Evolutionary conservation across 2,113 vertebrate species (phyloP).

Genomic region (Anarrhichthys ocellatus): DNA sequence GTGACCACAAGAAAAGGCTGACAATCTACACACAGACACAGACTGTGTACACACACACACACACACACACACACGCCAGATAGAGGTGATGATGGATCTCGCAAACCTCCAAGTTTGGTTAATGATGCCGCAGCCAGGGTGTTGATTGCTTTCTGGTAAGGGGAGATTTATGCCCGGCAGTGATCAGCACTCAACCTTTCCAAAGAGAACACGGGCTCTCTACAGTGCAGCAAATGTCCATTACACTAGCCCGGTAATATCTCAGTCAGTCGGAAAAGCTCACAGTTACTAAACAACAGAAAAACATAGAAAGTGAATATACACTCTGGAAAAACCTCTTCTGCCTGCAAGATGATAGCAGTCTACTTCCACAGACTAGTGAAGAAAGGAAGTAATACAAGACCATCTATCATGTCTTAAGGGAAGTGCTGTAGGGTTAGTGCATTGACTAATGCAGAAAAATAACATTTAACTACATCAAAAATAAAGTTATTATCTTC

Average conservation of each 20-base stretch:
- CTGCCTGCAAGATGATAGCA: background rate
- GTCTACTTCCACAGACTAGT: background rate
- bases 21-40: conserved; percentile 9
- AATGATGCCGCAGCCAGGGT: conserved; percentile 47
- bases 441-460: background rate
- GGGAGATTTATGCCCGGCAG: conserved; percentile 35
- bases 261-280: conserved; percentile 2
- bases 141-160: conserved; percentile 49
- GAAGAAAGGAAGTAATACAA: background rate
- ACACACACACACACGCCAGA: conserved; percentile 5
- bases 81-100: conserved; percentile 50
- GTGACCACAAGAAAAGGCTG: conserved; percentile 34
- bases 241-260: conserved; percentile 4
- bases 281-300: background rate
- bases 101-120: conserved; percentile 28
- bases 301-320: background rate
- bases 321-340: background rate
- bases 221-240: conserved; percentile 4
- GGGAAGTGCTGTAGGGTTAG: background rate
- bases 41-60: background rate
- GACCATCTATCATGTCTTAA: background rate
- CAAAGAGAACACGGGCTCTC: conserved; percentile 8
- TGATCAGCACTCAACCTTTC: conserved; percentile 24
- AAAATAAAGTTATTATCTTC: background rate
- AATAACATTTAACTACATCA: background rate